These are phyloP conservation scores for Hypomesus transpacificus DNA, from an alignment of 2,113 vertebrate species.

Conservation along the genomic window DNA sequence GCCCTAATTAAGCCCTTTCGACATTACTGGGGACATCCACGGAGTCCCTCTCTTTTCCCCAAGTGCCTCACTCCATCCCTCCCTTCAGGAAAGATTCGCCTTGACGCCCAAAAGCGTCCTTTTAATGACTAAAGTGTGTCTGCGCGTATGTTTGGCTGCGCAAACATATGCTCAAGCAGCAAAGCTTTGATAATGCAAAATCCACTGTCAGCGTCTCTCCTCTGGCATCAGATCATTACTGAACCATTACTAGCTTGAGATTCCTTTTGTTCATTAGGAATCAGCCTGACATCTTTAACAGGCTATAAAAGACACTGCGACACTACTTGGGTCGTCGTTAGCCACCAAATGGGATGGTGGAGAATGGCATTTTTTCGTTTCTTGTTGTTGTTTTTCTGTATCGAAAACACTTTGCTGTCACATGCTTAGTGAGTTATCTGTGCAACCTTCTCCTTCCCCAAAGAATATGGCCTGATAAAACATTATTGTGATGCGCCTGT, in stretches of 20 bases:
- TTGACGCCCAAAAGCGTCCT: constrained; percentile 46
- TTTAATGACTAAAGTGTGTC: constrained; percentile 55
- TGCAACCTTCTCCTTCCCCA: constrained; percentile 6
- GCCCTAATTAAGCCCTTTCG: constrained; percentile 69
- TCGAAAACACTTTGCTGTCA: constrained; percentile 19
- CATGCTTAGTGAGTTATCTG: constrained; percentile 4
- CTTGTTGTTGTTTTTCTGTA: constrained; percentile 4
- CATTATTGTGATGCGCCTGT: constrained; percentile 9
- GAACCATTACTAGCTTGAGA: constrained; percentile 7
- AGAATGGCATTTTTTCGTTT: constrained; percentile 11
- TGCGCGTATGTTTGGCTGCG: constrained; percentile 49
- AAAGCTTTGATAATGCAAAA: constrained; percentile 48
- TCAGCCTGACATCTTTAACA: constrained; percentile 17
- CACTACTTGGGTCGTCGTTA: constrained; percentile 26
- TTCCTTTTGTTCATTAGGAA: constrained; percentile 25
- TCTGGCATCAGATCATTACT: constrained; percentile 10
- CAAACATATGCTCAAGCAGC: constrained; percentile 48
- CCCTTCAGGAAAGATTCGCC: constrained; percentile 41
- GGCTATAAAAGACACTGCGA: constrained; percentile 26
- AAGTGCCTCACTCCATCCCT: constrained; percentile 31
- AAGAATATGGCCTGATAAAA: constrained; percentile 18
- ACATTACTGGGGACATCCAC: constrained; percentile 45
- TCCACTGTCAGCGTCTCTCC: constrained; percentile 36
- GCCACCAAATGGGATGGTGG: constrained; percentile 23
- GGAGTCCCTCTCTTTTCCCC: constrained; percentile 44